Base-by-base conservation (phyloP, 2,797 vertebrate species). In the Sebastes matsubarae region DNA sequence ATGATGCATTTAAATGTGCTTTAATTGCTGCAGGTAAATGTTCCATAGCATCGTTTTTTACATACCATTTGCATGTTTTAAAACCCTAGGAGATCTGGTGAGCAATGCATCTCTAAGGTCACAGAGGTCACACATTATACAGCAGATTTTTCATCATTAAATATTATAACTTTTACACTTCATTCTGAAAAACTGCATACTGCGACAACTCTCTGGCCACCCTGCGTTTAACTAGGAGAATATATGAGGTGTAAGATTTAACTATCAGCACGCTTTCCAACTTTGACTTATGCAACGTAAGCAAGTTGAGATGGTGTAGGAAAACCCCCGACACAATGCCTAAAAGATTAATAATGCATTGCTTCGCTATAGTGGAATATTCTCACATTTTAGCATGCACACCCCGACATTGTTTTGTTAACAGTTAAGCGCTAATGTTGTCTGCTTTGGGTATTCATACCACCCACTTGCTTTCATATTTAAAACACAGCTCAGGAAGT, bases 241-340 rank as follows among this genome's bases (percentile, higher is more conserved):
- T 87, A 85, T 89, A 92, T 86, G 90, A 91, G 80, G 70, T 89
- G 90, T 86, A 29, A 78, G 71, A 89, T 93, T 86, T 80, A 87
- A 90, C 83, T 72, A 86, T 76, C 87, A 85, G 87, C 83, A 59
- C 27, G 9, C 83, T 67, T 46, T 68, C 77, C 76, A 83, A 81
- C 82, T 87, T 87, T 77, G 46, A 83, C 75, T 90, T 81, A 2
- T 91, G 90, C 89, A 75, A 36, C 54, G 81, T 88, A 89, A 89
- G 90, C 84, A 83, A 60, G 64, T 84, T 81, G 72, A 86, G 83
- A 85, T 46, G 67, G 34, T 69, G 75, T 57, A 60, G 72, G 77
- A 72, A 69, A 79, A 64, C 60, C 81, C 57, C 24, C 4, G 27
- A 77, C 72, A 58, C 58, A 22, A 12, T 34, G 68, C 67, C 68